These are phyloP conservation scores for Xylocopa sonorina DNA, from an alignment of 1,140 invertebrate genomes.

Conservation along the genomic window DNA sequence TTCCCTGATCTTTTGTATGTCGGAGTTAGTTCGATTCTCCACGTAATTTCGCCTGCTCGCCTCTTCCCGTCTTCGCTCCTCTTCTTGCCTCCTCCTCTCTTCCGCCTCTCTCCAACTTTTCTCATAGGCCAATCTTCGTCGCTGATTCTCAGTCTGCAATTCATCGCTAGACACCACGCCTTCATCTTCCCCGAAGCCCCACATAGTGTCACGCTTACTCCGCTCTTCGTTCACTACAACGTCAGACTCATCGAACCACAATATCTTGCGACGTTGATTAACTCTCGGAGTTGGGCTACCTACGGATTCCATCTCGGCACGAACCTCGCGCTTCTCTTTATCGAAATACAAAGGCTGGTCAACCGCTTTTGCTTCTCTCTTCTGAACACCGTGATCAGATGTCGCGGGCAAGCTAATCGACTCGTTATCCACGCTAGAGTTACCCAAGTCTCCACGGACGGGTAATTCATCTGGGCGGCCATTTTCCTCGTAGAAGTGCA, in stretches of 20 bases:
- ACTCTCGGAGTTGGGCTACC: neutral
- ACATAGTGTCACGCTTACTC: slow-evolving; percentile 50
- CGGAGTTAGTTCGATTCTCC: slow-evolving; percentile 19
- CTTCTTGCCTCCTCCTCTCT: slow-evolving; percentile 38
- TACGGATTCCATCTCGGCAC: too few relatives aligned
- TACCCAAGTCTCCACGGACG: slow-evolving; percentile 74
- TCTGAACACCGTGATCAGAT: neutral
- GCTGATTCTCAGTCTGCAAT: slow-evolving; percentile 49
- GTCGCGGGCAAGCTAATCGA: neutral
- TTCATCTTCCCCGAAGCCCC: slow-evolving; percentile 75
- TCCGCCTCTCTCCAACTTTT: slow-evolving; percentile 44
- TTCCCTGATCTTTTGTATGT: slow-evolving; percentile 34
- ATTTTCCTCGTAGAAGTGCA: slow-evolving; percentile 8
- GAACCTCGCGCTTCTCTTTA: slow-evolving; percentile 11
- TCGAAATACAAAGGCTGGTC: neutral
- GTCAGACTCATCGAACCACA: slow-evolving; percentile 29
- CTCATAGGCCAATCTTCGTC: slow-evolving; percentile 41
- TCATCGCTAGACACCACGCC: slow-evolving; percentile 65
- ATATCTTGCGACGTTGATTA: slow-evolving; percentile 55
- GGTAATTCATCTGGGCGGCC: slow-evolving; percentile 55
- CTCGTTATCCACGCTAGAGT: neutral
- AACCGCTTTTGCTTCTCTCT: neutral
- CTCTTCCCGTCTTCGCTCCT: slow-evolving; percentile 40
- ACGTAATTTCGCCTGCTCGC: slow-evolving; percentile 26
- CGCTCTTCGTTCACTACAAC: neutral